phyloP scores from a whole-genome alignment of 2,797 vertebrate genomes.

The Spinibarbus caldwelli region DNA sequence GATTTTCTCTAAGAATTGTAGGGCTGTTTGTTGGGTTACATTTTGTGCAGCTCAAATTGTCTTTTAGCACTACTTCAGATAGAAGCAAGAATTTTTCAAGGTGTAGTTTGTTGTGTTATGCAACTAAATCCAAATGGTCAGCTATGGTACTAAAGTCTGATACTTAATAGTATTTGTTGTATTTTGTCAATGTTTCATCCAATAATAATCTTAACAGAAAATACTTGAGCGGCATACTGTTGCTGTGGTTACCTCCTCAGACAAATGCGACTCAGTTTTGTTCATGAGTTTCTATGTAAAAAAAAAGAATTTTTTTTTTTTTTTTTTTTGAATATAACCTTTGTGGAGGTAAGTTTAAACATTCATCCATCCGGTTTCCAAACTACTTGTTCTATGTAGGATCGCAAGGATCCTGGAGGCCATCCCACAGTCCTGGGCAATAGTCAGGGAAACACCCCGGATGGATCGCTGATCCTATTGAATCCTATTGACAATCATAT shows the following conservation, averaged over 20 bases:
- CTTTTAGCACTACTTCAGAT: neutral
- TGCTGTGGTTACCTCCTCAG: neutral
- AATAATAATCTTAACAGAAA: neutral
- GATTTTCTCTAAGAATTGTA: neutral
- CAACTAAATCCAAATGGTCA: neutral
- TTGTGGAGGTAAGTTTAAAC: neutral
- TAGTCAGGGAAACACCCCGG: neutral
- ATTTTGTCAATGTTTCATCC: neutral
- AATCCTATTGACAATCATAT: neutral
- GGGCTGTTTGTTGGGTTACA: neutral
- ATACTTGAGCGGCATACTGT: neutral
- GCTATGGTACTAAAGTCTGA: neutral
- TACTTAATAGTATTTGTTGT: neutral
- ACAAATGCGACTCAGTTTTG: conserved; percentile 18
- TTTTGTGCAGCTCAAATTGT: neutral
- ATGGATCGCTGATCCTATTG: neutral
- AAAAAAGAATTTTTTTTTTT: too few species aligned
- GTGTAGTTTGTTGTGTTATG: neutral
- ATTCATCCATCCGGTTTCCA: neutral
- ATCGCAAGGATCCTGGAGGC: neutral
- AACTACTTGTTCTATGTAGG: neutral
- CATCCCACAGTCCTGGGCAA: neutral
- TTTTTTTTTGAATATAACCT: neutral
- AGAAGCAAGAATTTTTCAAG: neutral
- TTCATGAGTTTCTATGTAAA: conserved; percentile 32